phyloP scores from a whole-genome alignment of 2,888 invertebrate species.

The Endomychus coccineus region DNA sequence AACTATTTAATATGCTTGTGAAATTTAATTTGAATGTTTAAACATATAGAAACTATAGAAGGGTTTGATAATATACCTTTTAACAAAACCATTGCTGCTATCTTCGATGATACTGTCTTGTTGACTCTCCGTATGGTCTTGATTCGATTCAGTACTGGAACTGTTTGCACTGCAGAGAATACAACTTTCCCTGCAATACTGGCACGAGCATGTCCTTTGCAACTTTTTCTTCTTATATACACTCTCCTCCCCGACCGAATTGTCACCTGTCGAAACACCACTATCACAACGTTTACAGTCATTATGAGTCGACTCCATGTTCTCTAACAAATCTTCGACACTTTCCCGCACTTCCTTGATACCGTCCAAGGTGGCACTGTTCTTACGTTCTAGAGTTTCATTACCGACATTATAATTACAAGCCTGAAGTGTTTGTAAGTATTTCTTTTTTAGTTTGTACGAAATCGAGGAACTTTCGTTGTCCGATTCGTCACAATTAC shows the following conservation, averaged over 20 bases:
- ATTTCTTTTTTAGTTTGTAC: constrained; percentile 41
- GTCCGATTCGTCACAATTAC: constrained; percentile 45
- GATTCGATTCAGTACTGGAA: constrained; percentile 42
- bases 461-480: constrained; percentile 40
- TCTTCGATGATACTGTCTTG: constrained; percentile 43
- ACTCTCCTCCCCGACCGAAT: constrained; percentile 41
- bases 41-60: no score
- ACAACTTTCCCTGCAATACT: constrained; percentile 41
- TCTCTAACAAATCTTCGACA: constrained; percentile 41
- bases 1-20: no score
- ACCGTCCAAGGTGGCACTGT: constrained; percentile 40
- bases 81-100: constrained; percentile 39
- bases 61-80: constrained; percentile 39
- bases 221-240: constrained; percentile 46
- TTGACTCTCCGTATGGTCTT: constrained; percentile 42
- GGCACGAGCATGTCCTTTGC: constrained; percentile 43
- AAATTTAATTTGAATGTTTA: no score
- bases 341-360: constrained; percentile 46
- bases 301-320: constrained; percentile 47
- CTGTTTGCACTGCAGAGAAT: constrained; percentile 38
- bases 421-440: constrained; percentile 40
- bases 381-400: constrained; percentile 39
- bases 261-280: constrained; percentile 45
- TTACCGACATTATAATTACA: constrained; percentile 19
- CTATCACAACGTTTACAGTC: constrained; percentile 51